Conservation (phyloP, 2,888 invertebrate species). For the Macaria notata region DNA sequence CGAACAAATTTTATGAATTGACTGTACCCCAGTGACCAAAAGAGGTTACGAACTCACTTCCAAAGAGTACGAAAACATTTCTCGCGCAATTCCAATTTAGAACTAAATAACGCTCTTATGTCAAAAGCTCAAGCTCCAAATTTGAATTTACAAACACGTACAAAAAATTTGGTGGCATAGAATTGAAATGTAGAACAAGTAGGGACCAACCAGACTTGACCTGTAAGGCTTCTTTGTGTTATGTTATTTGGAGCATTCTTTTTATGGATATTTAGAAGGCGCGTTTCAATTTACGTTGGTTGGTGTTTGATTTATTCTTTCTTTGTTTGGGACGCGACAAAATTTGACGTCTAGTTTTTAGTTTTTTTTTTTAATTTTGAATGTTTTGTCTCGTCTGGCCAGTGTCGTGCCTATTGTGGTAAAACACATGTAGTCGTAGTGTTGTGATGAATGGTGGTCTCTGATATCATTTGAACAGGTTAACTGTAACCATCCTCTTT, state of each 20-base stretch:
- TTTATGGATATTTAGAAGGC: slow-evolving; percentile 44
- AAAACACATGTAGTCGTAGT: too few relatives aligned
- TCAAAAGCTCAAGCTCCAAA: slow-evolving; percentile 47
- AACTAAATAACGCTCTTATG: slow-evolving; percentile 35
- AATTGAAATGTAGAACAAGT: slow-evolving; percentile 55
- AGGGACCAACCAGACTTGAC: slow-evolving; percentile 45
- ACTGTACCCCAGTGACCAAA: slow-evolving; percentile 17
- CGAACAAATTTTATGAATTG: slow-evolving; percentile 12
- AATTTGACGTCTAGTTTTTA: slow-evolving; percentile 61
- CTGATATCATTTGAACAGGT: too few relatives aligned
- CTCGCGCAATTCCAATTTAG: slow-evolving; percentile 23
- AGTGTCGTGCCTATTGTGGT: slow-evolving; percentile 28
- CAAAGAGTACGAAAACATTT: slow-evolving; percentile 19
- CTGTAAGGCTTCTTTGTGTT: slow-evolving; percentile 64
- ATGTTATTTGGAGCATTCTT: slow-evolving; percentile 40
- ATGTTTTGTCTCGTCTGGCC: slow-evolving; percentile 39
- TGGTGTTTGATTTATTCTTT: slow-evolving; percentile 72
- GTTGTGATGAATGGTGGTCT: too few relatives aligned
- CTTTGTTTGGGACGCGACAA: slow-evolving; percentile 74
- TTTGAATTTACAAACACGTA: slow-evolving; percentile 51
- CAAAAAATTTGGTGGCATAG: slow-evolving; percentile 49
- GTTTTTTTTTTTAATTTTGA: slow-evolving; percentile 50
- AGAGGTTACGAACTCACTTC: slow-evolving; percentile 27
- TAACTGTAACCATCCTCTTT: too few relatives aligned
- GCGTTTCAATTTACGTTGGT: slow-evolving; percentile 45